Base-by-base conservation (phyloP, 2,113 vertebrate genomes). In the Phyllostomus discolor region DNA sequence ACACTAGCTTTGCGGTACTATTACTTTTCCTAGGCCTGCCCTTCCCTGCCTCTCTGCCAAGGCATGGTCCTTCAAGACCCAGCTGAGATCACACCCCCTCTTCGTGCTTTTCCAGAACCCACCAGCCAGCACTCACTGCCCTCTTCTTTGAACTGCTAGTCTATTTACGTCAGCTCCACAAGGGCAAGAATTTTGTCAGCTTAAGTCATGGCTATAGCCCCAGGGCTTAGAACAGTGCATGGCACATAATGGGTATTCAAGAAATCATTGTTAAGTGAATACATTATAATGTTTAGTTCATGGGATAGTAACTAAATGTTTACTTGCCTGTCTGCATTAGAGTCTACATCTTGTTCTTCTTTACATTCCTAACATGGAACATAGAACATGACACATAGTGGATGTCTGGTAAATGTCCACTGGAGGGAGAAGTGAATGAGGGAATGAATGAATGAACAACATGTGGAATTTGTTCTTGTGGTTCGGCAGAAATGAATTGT, bases 231-330 rank as follows among this genome's bases (percentile, higher is more conserved):
- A 89, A 89, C 33, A 88, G 52, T 73, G 41, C 43, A 52, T 67
- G 75, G 62, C 54, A 95, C 48, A 43, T 48, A 81, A 79, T 67
- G 84, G 43, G 52, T 90, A n/a, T 75, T 91, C 50, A 93, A 93
- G 50, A 90, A 95, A 91, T 73, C 64, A 73, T 90, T 86, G 31
- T 72, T 76, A 69, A 64, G 19, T 81, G 38, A 93, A 70, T 88
- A 52, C 59, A 91, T 93, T 66, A 33, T 72, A 22, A 43, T 83
- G 57, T 82, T 93, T 93, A 67, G 80, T 82, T 91, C 73, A 62
- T 28, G 24, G 12, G 76, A 70, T 66, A 52, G 35, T 62, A 82
- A 50, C 35, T 59, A n/a, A 67, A 16, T 54, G 76, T 67, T 57
- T 73, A 76, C 50, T 72, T 82, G 72, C 89, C 22, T 86, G 35